Evolutionary conservation across 2,113 vertebrate species (phyloP).

Genomic region (Nerophis ophidion): DNA sequence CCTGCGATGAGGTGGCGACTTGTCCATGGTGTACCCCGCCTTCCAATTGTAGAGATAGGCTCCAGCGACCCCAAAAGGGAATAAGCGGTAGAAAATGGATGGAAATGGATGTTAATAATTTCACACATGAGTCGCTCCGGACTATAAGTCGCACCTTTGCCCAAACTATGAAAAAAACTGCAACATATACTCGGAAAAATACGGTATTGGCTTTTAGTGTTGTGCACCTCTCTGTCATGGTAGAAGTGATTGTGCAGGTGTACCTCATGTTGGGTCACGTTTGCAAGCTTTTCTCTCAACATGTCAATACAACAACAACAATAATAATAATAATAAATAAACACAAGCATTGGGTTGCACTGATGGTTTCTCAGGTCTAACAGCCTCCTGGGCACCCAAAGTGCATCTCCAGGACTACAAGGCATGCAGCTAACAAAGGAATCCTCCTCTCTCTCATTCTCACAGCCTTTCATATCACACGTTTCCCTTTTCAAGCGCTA

Average conservation of each 20-base stretch:
- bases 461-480: constrained; percentile 58
- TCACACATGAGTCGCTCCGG: no score
- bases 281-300: constrained; percentile 12
- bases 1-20: no score
- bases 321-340: constrained; percentile 26
- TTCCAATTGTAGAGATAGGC: no score
- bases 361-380: constrained; percentile 48
- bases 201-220: no score
- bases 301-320: constrained; percentile 27
- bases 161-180: no score
- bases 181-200: no score
- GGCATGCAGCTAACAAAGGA: constrained; percentile 59
- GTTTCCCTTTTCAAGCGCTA: constrained; percentile 64
- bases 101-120: no score
- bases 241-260: not conserved
- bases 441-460: constrained; percentile 47
- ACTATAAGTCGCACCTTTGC: no score
- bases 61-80: no score
- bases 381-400: constrained; percentile 60
- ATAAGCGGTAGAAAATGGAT: no score
- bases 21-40: no score
- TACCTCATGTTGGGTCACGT: not conserved
- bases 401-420: constrained; percentile 53
- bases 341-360: not conserved
- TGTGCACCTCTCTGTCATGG: no score